These are phyloP conservation scores for Pholis gunnellus DNA, from an alignment of 2,113 vertebrate species.

Conservation along the genomic window DNA sequence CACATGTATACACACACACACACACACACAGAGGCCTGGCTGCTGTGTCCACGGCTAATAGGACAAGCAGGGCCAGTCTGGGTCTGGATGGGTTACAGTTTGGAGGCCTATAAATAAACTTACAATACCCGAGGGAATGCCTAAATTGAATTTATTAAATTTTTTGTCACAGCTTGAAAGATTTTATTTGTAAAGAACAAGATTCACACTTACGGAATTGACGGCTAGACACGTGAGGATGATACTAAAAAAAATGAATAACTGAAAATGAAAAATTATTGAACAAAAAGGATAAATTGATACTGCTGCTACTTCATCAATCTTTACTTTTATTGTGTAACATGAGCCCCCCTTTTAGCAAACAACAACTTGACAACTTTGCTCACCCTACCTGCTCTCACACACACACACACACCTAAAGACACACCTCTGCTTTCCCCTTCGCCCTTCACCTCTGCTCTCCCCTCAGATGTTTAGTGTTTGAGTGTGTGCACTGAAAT, in stretches of 20 bases:
- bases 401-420: neutral
- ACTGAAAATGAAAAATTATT: neutral
- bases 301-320: neutral
- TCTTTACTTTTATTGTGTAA: neutral
- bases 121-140: slow-evolving; percentile 54
- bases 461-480: slow-evolving; percentile 5
- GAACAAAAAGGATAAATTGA: neutral
- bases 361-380: neutral
- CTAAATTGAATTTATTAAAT: slow-evolving; percentile 56
- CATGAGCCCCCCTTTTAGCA: neutral
- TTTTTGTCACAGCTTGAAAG: slow-evolving; percentile 47
- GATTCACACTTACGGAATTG: slow-evolving; percentile 9
- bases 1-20: slow-evolving; percentile 10
- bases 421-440: neutral
- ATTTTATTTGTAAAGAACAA: slow-evolving; percentile 40
- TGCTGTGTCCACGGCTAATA: slow-evolving; percentile 61
- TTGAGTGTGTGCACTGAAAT: slow-evolving; percentile 16
- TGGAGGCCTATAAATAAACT: slow-evolving; percentile 64
- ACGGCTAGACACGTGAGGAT: neutral
- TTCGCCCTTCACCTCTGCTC: slow-evolving; percentile 18
- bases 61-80: slow-evolving; percentile 59
- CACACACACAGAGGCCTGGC: slow-evolving; percentile 32
- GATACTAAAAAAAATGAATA: neutral
- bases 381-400: neutral
- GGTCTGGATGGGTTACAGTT: slow-evolving; percentile 62